phyloP scores from a whole-genome alignment of 2,888 invertebrate genomes.

The Drosophila stalkeri region DNA sequence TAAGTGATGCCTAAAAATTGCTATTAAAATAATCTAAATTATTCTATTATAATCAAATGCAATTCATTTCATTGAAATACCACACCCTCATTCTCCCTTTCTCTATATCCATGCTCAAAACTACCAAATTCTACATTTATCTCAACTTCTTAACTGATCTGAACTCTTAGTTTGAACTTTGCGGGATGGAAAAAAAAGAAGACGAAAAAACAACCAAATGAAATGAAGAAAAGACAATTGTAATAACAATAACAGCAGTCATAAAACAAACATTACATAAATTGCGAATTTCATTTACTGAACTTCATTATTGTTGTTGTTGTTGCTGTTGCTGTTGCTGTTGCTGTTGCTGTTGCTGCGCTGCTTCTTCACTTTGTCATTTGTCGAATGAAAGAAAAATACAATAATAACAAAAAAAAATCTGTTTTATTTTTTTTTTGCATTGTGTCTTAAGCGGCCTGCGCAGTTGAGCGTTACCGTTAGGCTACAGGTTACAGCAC shows the following conservation, averaged over 20 bases:
- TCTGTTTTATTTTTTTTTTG: conserved; percentile 16
- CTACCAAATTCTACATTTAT: conserved; percentile 3
- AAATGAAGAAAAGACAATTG: conserved; percentile 13
- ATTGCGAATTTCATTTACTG: conserved; percentile 72
- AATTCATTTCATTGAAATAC: not conserved
- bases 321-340: conserved; percentile 5
- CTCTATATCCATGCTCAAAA: not conserved
- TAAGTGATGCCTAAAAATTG: not conserved
- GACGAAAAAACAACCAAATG: conserved; percentile 3
- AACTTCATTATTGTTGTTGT: conserved; percentile 25
- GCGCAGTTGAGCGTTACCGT: conserved; percentile 72
- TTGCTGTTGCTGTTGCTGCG: conserved; percentile 7
- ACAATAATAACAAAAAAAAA: conserved; percentile 26
- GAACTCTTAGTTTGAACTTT: conserved; percentile 43
- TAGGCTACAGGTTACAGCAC: conserved; percentile 65
- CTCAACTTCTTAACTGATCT: conserved; percentile 13
- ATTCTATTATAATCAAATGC: not conserved
- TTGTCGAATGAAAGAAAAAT: conserved; percentile 30
- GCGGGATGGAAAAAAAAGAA: not conserved
- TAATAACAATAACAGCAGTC: conserved; percentile 14
- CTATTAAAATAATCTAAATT: not conserved
- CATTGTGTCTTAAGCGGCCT: conserved; percentile 52
- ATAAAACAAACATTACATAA: conserved; percentile 69
- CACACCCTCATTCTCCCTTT: not conserved
- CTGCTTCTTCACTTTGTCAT: conserved; percentile 46